phyloP scores from a whole-genome alignment of 2,113 vertebrate genomes.

The Pelmatolapia mariae region DNA sequence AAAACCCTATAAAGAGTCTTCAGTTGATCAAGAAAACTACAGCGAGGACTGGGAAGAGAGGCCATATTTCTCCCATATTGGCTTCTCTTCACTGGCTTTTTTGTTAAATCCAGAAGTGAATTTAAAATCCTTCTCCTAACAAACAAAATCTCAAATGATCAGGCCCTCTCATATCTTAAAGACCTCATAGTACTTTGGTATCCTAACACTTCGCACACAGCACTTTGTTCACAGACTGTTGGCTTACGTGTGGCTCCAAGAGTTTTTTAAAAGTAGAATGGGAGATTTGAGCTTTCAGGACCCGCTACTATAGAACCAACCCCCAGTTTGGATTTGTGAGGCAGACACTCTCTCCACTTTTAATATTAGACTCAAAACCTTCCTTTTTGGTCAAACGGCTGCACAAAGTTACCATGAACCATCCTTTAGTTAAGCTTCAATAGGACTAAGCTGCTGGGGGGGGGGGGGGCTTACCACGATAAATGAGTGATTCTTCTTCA shows the following conservation, averaged over 20 bases:
- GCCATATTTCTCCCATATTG: not conserved
- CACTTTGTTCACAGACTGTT: not conserved
- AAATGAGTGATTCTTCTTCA: not conserved
- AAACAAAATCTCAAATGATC: not conserved
- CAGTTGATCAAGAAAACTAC: not conserved
- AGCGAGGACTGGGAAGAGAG: not conserved
- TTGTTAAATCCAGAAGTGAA: not conserved
- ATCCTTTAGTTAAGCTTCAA: not conserved
- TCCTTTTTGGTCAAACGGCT: not conserved
- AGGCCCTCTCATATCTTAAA: not conserved
- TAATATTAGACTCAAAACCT: not conserved
- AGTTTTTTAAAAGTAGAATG: not conserved
- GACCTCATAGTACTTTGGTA: not conserved
- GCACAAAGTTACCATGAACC: not conserved
- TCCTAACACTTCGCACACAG: not conserved
- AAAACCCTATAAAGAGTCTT: not conserved
- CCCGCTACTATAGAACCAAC: not conserved
- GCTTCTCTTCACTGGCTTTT: not conserved
- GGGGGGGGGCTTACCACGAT: not conserved
- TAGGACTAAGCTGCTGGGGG: not conserved
- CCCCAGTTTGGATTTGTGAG: not conserved
- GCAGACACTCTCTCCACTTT: not conserved
- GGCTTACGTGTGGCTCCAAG: not conserved
- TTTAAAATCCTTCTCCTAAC: not conserved
- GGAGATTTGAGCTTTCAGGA: not conserved